A percentile compares a stretch with the other conserved stretches of the same genome.
phyloP scores from a whole-genome alignment of 2,113 vertebrate genomes.

The Ochotona princeps region DNA sequence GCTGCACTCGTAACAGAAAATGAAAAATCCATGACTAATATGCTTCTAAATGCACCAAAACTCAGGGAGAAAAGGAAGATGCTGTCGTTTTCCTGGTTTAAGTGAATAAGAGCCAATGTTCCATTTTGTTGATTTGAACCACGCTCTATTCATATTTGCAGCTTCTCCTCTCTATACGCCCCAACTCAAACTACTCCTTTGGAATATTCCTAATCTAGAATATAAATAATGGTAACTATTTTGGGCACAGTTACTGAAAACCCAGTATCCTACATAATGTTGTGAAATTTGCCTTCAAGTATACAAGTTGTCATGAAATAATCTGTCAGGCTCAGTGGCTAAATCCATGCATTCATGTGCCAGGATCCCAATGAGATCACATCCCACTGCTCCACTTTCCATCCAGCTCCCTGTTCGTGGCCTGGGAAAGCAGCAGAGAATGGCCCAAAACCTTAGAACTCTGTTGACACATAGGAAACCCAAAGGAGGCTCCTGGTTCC shows the following conservation, averaged over 20 bases:
- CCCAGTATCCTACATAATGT: neutral
- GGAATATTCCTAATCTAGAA: conserved; percentile 65
- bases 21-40: conserved; percentile 61
- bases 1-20: conserved; percentile 48
- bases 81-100: neutral
- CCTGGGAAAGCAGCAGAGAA: too few relatives aligned
- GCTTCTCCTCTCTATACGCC: neutral
- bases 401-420: too few relatives aligned
- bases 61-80: neutral
- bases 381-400: too few relatives aligned
- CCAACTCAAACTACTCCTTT: neutral
- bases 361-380: too few relatives aligned
- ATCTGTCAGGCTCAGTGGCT: neutral
- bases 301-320: neutral
- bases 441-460: too few relatives aligned
- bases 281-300: conserved; percentile 42
- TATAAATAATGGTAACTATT: conserved; percentile 64
- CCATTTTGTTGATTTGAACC: conserved; percentile 41
- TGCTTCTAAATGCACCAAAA: conserved; percentile 27
- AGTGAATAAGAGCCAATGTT: neutral
- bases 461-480: too few relatives aligned
- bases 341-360: too few relatives aligned
- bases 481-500: too few relatives aligned
- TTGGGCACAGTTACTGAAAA: conserved; percentile 61
- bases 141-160: conserved; percentile 39